Evolutionary conservation across 2,888 invertebrate species (phyloP).

Genomic region (Caenorhabditis afra): DNA sequence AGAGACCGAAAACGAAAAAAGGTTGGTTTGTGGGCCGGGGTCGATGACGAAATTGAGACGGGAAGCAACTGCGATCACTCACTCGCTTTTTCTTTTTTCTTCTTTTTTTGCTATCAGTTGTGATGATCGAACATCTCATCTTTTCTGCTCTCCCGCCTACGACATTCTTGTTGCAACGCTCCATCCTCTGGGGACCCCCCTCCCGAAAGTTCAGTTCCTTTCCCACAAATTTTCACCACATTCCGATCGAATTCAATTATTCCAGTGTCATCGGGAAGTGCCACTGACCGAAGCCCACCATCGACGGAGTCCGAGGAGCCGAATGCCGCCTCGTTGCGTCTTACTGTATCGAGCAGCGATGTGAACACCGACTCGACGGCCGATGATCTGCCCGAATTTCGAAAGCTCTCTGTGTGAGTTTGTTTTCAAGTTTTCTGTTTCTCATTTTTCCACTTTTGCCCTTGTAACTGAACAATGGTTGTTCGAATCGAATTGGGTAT

Average conservation of each 20-base stretch:
- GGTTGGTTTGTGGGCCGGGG: constrained; percentile 19
- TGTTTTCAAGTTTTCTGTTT: constrained; percentile 11
- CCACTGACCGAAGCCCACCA: constrained; percentile 46
- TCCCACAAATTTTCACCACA: neutral
- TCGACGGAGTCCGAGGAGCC: constrained; percentile 4
- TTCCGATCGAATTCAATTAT: constrained; percentile 8
- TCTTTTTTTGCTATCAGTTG: constrained; percentile 6
- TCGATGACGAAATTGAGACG: constrained; percentile 22
- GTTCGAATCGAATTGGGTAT: neutral
- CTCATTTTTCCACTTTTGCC: neutral
- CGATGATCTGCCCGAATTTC: constrained; percentile 34
- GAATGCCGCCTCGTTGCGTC: constrained; percentile 26
- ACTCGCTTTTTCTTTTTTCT: neutral
- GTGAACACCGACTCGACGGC: constrained; percentile 31
- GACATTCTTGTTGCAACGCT: constrained; percentile 16
- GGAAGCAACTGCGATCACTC: neutral
- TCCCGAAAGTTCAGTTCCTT: neutral
- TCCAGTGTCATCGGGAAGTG: constrained; percentile 61
- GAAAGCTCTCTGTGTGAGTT: constrained; percentile 52
- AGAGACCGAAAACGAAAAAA: constrained; percentile 62
- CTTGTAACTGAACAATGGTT: neutral
- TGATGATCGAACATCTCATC: constrained; percentile 36
- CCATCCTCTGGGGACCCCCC: neutral
- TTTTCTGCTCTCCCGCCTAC: constrained; percentile 11
- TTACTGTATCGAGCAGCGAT: constrained; percentile 57